Percentiles rank a stretch among this genome's conserved stretches.
These are phyloP conservation scores for Steinernema scapterisci DNA, from an alignment of 2,888 invertebrate species.

Conservation along the genomic window DNA sequence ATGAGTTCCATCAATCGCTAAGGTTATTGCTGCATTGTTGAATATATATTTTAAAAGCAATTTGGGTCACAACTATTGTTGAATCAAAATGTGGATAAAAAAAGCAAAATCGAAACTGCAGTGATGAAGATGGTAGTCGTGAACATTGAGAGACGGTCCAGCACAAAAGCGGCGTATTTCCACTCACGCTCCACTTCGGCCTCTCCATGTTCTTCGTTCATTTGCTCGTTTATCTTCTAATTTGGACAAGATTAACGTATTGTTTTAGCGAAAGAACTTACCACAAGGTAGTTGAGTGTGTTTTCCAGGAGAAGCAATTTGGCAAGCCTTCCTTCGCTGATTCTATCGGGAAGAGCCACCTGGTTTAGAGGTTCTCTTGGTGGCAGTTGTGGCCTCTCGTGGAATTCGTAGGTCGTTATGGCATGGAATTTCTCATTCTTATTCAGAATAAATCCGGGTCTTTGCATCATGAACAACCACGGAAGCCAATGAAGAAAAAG, in stretches of 20 bases:
- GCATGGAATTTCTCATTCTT: neutral
- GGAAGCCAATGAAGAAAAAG: conserved; percentile 12
- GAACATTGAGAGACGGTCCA: conserved; percentile 21
- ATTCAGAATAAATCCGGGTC: neutral
- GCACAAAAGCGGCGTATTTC: conserved; percentile 8
- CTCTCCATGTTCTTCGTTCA: conserved; percentile 12
- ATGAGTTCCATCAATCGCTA: no score
- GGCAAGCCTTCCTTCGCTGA: neutral
- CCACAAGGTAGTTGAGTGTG: conserved; percentile 11
- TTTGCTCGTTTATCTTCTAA: conserved; percentile 6
- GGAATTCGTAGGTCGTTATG: neutral
- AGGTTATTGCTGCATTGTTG: no score
- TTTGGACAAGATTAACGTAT: no score
- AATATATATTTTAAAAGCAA: no score
- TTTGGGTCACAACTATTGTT: no score
- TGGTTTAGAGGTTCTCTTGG: neutral
- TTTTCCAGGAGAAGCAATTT: conserved; percentile 20
- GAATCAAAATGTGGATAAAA: neutral
- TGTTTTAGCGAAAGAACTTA: neutral
- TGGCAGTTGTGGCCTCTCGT: conserved; percentile 16
- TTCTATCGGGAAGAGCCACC: neutral
- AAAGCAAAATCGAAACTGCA: neutral
- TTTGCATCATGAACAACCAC: neutral
- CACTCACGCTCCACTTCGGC: conserved; percentile 1
- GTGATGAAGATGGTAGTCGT: conserved; percentile 9